Evolutionary conservation across 2,113 vertebrate genomes (phyloP).

Genomic region (Cyprinodon brontotheroides): DNA sequence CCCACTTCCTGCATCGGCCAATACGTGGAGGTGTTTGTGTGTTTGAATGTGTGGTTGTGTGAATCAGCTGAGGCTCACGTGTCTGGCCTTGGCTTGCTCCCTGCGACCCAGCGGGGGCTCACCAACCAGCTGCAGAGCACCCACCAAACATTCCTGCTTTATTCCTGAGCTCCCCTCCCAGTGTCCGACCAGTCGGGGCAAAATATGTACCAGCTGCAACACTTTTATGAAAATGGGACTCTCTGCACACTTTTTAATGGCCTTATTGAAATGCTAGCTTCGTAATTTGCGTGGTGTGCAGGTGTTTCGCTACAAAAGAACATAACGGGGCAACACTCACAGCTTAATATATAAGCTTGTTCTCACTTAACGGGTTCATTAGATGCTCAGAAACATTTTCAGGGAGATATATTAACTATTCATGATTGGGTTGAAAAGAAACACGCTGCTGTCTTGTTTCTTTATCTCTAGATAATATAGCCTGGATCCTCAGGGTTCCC

Average conservation of each 20-base stretch:
- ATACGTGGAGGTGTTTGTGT: constrained; percentile 14
- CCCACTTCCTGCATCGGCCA: constrained; percentile 16
- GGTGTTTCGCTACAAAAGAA: constrained; percentile 3
- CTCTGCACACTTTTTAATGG: constrained; percentile 41
- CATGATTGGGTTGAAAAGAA: not conserved
- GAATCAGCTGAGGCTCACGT: constrained; percentile 83
- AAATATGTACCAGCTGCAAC: constrained; percentile 72
- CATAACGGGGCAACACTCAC: not conserved
- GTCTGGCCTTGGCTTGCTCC: constrained; percentile 72
- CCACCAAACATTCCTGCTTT: constrained; percentile 79
- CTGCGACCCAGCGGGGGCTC: constrained; percentile 70
- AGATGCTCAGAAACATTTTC: not conserved
- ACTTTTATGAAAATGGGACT: constrained; percentile 60
- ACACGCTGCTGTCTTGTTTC: not conserved
- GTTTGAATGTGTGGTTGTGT: constrained; percentile 45
- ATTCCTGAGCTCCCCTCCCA: constrained; percentile 67
- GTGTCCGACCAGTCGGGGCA: constrained; percentile 54
- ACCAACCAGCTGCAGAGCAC: constrained; percentile 74
- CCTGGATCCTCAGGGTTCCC: not conserved
- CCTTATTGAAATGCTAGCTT: constrained; percentile 35
- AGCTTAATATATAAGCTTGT: not conserved
- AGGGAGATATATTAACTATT: not conserved
- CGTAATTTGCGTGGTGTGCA: constrained; percentile 20
- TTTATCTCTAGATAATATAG: not conserved
- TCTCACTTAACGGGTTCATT: constrained; percentile 4